A percentile compares a stretch with the other conserved stretches of the same genome.
These are phyloP conservation scores for Mormyrus hasselquistii DNA, from an alignment of 2,797 vertebrate species.

Conservation along the genomic window DNA sequence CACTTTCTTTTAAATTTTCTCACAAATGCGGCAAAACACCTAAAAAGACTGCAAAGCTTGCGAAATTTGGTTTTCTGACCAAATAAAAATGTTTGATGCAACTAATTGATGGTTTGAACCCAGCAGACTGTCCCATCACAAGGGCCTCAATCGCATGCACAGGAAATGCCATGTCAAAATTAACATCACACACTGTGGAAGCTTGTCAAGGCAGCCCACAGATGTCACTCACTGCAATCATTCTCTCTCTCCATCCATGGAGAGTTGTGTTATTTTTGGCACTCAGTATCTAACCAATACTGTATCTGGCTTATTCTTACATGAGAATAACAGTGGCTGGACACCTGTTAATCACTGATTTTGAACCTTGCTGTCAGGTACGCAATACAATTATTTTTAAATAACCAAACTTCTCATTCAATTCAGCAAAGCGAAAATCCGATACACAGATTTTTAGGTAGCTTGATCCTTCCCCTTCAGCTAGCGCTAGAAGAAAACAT, in stretches of 20 bases:
- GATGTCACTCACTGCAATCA: neutral
- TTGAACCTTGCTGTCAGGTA: neutral
- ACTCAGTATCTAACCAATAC: neutral
- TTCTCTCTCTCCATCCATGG: neutral
- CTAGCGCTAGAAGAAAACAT: neutral
- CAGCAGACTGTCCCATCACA: too few species aligned
- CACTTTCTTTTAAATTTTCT: neutral
- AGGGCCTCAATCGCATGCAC: neutral
- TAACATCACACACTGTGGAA: neutral
- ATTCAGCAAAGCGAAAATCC: neutral
- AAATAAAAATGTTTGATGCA: neutral
- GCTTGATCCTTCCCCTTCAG: neutral
- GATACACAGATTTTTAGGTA: neutral
- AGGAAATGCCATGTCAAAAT: neutral
- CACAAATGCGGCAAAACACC: neutral
- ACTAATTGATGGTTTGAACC: neutral
- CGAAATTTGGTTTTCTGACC: neutral
- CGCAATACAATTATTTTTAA: neutral
- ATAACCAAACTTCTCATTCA: neutral
- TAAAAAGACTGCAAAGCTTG: neutral
- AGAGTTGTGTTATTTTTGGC: neutral
- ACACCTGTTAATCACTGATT: neutral
- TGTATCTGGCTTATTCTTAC: neutral
- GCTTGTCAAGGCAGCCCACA: neutral
- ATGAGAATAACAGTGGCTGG: neutral